Evolutionary conservation across 1,140 invertebrate species (phyloP).

Genomic region (Neuroterus valhalla): DNA sequence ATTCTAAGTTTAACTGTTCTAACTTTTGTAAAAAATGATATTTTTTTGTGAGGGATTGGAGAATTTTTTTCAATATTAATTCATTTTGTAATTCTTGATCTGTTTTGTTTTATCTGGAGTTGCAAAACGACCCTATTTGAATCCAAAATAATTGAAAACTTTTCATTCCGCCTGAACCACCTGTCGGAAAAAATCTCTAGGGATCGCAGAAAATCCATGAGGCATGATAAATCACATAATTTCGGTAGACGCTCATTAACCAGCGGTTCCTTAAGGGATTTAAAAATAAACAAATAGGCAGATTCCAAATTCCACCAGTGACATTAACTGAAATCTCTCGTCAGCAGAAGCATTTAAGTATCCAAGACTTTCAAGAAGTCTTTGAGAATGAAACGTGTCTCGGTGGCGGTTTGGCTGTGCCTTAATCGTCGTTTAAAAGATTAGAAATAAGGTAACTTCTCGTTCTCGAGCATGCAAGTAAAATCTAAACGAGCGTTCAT

Average conservation of each 20-base stretch:
- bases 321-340: background rate
- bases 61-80: no score
- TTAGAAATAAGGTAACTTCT: constrained; percentile 22
- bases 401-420: background rate
- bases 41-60: no score
- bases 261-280: background rate
- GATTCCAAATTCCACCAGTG: constrained; percentile 3
- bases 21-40: no score
- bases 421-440: constrained; percentile 23
- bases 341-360: background rate
- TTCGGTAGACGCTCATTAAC: background rate
- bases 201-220: background rate
- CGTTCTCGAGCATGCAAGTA: constrained; percentile 14
- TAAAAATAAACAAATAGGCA: background rate
- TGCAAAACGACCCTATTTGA: no score
- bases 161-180: background rate
- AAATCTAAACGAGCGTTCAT: constrained; percentile 35
- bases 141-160: no score
- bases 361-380: background rate
- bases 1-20: no score
- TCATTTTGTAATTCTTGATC: no score
- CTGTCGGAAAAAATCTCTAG: background rate
- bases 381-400: background rate
- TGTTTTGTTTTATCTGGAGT: no score
- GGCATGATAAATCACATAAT: background rate